Evolutionary conservation across 2,888 invertebrate species (phyloP), one percentile per base, ranked within the genome.

Genomic region (Xestia ashworthii): DNA sequence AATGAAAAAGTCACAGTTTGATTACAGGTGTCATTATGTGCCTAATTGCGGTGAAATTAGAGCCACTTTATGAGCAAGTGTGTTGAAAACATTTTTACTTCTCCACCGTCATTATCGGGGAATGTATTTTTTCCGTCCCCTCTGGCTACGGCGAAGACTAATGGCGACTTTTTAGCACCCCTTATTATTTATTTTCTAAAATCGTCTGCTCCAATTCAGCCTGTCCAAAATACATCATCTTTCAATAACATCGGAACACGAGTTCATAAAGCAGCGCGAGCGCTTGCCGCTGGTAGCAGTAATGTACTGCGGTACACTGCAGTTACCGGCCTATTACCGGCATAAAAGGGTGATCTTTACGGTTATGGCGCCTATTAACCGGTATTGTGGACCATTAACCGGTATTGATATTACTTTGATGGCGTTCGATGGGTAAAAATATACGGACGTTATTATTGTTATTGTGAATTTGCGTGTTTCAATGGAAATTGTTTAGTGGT

Each of bases 261-360:
- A 67, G 66, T 55, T 38, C 72, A 81, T 81, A 85, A 76, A 83
- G 41, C 41, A 66, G 3, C 71, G 71, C 62, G 32, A 66, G 3
- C 71, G 71, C 62, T 64, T 50, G 64, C 64, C 64, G 50, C 62
- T 71, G 38, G 71, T 71, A 79, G 81, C 62, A 74, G 58, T 73
- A 55, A 50, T 38, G 60, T 81, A 66, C 69, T 82, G 70, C 74
- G 83, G 74, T 74, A 69, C 78, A 79, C 69, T 78, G 68, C 83
- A 76, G 78, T 82, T 78, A 86, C 87, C 82, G 71, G 64, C 68
- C 87, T 83, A 90, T 89, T 89, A 89, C 85, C 70, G 81, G 72
- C 74, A 86, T 91, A 88, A 90, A 90, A 89, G 90, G 90, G 89
- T 87, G 89, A 84, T 87, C 86, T 90, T 89, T 88, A 90, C 86